Base-by-base conservation (phyloP, 2,113 vertebrate genomes). In the Serilophus lunatus region DNA sequence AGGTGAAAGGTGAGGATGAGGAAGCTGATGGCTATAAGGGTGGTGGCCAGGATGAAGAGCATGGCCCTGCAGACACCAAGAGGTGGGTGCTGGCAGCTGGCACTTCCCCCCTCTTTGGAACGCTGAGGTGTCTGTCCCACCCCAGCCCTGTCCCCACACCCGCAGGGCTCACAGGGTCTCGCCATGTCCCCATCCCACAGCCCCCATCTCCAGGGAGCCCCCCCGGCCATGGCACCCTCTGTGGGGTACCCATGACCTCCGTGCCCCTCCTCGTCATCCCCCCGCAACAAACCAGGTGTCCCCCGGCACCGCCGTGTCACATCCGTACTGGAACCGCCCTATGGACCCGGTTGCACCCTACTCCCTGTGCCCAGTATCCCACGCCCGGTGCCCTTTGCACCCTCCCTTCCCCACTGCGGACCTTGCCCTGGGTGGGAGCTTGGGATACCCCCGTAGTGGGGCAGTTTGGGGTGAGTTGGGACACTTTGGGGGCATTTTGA, bases 331-430 rank as follows among this genome's bases (percentile, higher is more conserved):
- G 24, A 13, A 63, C 18, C 2, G 47, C 75, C 44, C 93, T 92
- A 16, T 56, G 85, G 31, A 56, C 69, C 45, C 1, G 33, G 78
- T 42, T 66, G 31, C 81, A 84, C 65, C 33, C 50, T 51, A 9
- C 18, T 12, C 56, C 36, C 71, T 23, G 53, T 33, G 4, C 66
- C 70, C 76, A 36, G 47, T 19, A 2, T 56, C 65, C 56, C 57
- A 10, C 63, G 4, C 75, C 56, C 11, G 29, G 19, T 28, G 86
- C 63, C 76, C 92, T 93, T 86, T 77, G 87, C 86, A 25, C 87
- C 45, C 38, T 86, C 64, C 92, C 64, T 86, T 45, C 76, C 70
- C 76, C 45, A 9, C 51, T 1, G 47, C 3, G 9, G 42, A 84
- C 79, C 54, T 91, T 74, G 68, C 31, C 50, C 74, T 18, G 88